Evolutionary conservation across 2,888 invertebrate species (phyloP), one percentile per base, ranked within the genome.

Genomic region (Acronicta aceris): DNA sequence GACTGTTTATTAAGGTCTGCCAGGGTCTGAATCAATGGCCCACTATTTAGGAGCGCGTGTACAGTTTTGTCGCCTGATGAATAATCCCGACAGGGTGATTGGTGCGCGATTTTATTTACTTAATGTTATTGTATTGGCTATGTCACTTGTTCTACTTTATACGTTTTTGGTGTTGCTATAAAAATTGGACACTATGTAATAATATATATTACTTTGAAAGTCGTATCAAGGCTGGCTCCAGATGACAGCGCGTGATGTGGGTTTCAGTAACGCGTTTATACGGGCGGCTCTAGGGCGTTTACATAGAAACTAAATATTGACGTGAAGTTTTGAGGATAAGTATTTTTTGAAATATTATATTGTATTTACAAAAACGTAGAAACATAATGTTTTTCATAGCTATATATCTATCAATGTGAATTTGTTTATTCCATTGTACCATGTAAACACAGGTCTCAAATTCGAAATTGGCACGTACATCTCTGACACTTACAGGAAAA

Each of bases 1-100:
- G 75, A 75, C 78, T 81, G 83, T 86, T 84, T 85, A 85, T 84
- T 81, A 77, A 79, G 83, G 82, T 80, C 79, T 71, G 74, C 62
- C 64, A 53, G 69, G 81, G 69, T 65, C 61, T 70, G 76, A 83
- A 81, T 83, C 83, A 82, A 83, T 82, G 80, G 79, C 63, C 76
- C 76, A 82, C 81, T 83, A 79, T 82, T 82, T 78, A 81, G 77
- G 68, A 41, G 55, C 71, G 63, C 69, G 69, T 74, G 72, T 76
- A 72, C 65, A 76, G 72, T 62, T 74, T 75, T 81, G 74, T 77
- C 78, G 69, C 49, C 50, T 52, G 48, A 46, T 49, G 66, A 74
- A 71, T 81, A 81, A 82, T 81, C 75, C 76, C 46, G 54, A 52
- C 63, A 45, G 58, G 65, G 73, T 55, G 68, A 67, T 67, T 61